Percentiles rank a stretch among this genome's conserved stretches.
These are phyloP conservation scores for Eupelmus urozonus DNA, from an alignment of 2,888 invertebrate genomes.

Conservation along the genomic window DNA sequence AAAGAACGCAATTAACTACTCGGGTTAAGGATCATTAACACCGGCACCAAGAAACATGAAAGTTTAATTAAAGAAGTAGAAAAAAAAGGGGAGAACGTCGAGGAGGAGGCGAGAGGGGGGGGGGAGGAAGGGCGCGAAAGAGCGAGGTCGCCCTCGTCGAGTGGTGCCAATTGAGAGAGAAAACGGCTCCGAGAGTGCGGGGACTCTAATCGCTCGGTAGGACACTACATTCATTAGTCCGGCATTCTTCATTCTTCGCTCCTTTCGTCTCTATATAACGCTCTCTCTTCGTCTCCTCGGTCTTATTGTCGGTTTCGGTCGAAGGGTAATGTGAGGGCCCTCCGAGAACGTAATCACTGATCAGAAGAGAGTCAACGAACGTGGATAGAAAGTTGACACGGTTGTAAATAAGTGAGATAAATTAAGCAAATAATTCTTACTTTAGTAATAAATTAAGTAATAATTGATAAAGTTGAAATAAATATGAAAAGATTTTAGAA, in stretches of 20 bases:
- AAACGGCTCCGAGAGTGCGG: constrained; percentile 39
- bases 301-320: no score
- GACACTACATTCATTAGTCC: constrained; percentile 58
- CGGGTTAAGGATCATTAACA: constrained; percentile 37
- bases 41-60: constrained; percentile 34
- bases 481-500: no score
- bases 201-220: constrained; percentile 56
- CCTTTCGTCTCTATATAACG: no score
- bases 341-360: not conserved
- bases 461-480: no score
- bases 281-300: no score
- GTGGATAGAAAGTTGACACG: not conserved
- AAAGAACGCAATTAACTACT: constrained; percentile 40
- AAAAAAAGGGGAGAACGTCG: constrained; percentile 17
- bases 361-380: not conserved
- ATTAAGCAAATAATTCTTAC: not conserved
- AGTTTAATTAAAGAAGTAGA: constrained; percentile 53
- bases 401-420: no score
- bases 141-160: constrained; percentile 20
- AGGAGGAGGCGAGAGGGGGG: not conserved
- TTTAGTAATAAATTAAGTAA: not conserved
- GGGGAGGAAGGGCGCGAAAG: not conserved
- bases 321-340: no score
- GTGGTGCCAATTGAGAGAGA: constrained; percentile 39
- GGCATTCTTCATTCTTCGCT: constrained; percentile 37